phyloP scores from a whole-genome alignment of 2,113 vertebrate species.

The Limnothrissa miodon region DNA sequence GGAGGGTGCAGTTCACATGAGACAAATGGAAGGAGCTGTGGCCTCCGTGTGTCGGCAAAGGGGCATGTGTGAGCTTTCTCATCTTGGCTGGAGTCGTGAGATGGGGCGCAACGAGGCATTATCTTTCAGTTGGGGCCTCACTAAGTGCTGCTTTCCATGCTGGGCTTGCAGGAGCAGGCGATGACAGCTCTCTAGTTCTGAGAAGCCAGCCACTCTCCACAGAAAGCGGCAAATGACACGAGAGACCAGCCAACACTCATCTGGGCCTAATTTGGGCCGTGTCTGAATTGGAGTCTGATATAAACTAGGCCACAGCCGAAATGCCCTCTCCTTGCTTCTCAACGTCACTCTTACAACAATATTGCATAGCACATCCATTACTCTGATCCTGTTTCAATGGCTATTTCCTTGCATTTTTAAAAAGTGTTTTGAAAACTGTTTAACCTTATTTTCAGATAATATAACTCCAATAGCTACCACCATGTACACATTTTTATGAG shows the following conservation, averaged over 20 bases:
- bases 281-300: not conserved
- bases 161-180: not conserved
- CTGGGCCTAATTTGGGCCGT: not conserved
- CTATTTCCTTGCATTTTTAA: too few species aligned
- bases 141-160: not conserved
- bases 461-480: not conserved
- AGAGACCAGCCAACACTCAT: not conserved
- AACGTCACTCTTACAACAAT: not conserved
- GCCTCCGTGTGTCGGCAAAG: not conserved
- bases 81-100: not conserved
- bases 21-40: slow-evolving; percentile 7
- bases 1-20: not conserved
- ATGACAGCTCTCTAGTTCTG: slow-evolving; percentile 14
- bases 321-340: not conserved
- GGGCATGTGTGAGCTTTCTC: not conserved
- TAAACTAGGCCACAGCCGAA: not conserved
- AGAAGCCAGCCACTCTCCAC: not conserved
- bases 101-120: not conserved
- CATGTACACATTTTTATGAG: not conserved
- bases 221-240: not conserved
- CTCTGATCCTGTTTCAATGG: too few species aligned
- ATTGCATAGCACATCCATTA: too few species aligned
- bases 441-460: not conserved
- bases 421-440: not conserved
- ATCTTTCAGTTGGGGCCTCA: slow-evolving; percentile 11